phyloP scores from a whole-genome alignment of 2,113 vertebrate species.

The Cebidichthys violaceus region DNA sequence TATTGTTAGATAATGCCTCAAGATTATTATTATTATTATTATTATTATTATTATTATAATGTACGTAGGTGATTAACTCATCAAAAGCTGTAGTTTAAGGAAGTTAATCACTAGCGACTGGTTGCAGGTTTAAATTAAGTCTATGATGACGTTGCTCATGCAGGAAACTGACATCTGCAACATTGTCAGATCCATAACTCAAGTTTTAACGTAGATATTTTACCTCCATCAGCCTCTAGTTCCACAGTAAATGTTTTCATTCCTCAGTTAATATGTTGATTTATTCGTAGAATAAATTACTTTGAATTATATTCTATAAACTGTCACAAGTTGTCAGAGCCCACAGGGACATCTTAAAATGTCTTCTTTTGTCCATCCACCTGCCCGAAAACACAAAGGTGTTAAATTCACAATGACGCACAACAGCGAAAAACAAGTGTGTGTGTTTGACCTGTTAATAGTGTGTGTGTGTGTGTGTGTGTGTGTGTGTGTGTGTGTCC shows the following conservation, averaged over 20 bases:
- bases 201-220: neutral
- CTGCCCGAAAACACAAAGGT: neutral
- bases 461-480: neutral
- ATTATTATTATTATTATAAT: too few species aligned
- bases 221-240: too few species aligned
- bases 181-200: too few species aligned
- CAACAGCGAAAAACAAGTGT: neutral
- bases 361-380: neutral
- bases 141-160: neutral
- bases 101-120: neutral
- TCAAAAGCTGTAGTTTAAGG: neutral
- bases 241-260: neutral
- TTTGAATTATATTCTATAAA: neutral
- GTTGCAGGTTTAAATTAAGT: neutral
- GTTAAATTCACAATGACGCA: too few species aligned
- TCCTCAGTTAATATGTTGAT: neutral
- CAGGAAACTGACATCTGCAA: neutral
- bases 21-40: too few species aligned
- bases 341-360: neutral
- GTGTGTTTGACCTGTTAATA: neutral
- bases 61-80: neutral
- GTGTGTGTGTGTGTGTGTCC: slow-evolving; percentile 31
- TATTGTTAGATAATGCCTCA: too few species aligned
- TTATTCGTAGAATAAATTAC: neutral
- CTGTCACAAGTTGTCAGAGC: neutral